phyloP scores from a whole-genome alignment of 2,113 vertebrate species.

The Nothoprocta pentlandii region DNA sequence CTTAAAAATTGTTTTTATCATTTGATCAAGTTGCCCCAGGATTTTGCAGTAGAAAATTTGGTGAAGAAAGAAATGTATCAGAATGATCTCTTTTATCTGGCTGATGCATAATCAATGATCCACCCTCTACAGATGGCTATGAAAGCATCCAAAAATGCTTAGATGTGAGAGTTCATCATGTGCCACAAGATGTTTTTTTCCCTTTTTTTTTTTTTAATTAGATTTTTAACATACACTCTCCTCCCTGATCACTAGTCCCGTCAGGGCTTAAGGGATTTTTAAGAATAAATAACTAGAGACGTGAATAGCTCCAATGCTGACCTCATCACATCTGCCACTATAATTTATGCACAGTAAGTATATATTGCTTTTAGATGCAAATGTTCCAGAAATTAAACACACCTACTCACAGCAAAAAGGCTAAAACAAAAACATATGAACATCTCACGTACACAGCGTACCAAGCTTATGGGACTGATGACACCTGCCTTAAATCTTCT shows the following conservation, averaged over 20 bases:
- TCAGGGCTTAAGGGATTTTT: slow-evolving; percentile 32
- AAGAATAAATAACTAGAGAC: slow-evolving; percentile 21
- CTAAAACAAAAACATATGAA: slow-evolving; percentile 25
- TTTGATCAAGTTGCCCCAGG: slow-evolving; percentile 27
- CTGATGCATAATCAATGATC: slow-evolving; percentile 74
- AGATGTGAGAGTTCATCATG: slow-evolving; percentile 62
- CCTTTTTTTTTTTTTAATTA: slow-evolving; percentile 44
- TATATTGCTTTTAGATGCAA: not conserved
- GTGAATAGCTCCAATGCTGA: not conserved
- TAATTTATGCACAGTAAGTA: not conserved
- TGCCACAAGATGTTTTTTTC: slow-evolving; percentile 57
- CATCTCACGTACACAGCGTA: not conserved
- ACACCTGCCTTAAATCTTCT: not conserved
- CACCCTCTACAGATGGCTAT: slow-evolving; percentile 71
- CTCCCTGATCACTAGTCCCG: slow-evolving; percentile 18
- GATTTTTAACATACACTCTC: slow-evolving; percentile 46
- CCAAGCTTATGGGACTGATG: not conserved
- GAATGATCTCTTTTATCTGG: slow-evolving; percentile 71
- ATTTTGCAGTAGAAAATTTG: slow-evolving; percentile 57
- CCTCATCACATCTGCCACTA: slow-evolving; percentile 41
- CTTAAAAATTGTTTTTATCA: not conserved
- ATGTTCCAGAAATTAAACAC: slow-evolving; percentile 23
- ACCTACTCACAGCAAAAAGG: slow-evolving; percentile 29
- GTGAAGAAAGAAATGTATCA: slow-evolving; percentile 56
- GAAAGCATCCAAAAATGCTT: slow-evolving; percentile 74